These are phyloP conservation scores for Helostoma temminkii DNA, from an alignment of 2,797 vertebrate species.

Conservation along the genomic window DNA sequence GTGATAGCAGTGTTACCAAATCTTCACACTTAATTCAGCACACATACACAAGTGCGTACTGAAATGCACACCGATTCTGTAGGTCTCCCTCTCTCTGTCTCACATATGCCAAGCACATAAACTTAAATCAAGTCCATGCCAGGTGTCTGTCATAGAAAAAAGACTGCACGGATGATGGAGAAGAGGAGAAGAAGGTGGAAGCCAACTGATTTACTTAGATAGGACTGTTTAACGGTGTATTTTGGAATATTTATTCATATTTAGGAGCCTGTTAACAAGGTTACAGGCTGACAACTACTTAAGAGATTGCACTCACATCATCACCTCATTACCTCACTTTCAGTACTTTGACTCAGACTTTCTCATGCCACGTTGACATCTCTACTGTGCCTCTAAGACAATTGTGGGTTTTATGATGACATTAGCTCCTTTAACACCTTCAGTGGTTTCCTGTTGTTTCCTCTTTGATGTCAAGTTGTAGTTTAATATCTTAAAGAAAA, in stretches of 20 bases:
- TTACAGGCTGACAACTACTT: slow-evolving; percentile 5
- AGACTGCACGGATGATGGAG: slow-evolving; percentile 38
- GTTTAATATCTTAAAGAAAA: not conserved
- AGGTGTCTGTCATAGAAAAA: slow-evolving; percentile 51
- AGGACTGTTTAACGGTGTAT: slow-evolving; percentile 21
- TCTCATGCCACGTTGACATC: not conserved
- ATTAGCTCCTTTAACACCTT: not conserved
- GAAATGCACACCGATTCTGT: not conserved
- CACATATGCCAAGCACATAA: slow-evolving; percentile 7
- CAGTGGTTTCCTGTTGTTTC: slow-evolving; percentile 16
- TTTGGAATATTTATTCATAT: slow-evolving; percentile 37
- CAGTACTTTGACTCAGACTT: not conserved
- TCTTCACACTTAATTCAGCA: slow-evolving; percentile 21
- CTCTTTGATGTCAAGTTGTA: slow-evolving; percentile 1
- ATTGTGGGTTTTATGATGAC: slow-evolving; percentile 17
- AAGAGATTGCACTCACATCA: not conserved
- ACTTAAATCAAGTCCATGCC: slow-evolving; percentile 23
- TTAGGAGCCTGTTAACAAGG: slow-evolving; percentile 9
- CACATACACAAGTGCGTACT: slow-evolving; percentile 1
- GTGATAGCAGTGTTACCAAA: slow-evolving; percentile 46
- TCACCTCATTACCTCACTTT: not conserved
- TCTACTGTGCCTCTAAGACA: not conserved
- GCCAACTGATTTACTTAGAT: slow-evolving; percentile 40
- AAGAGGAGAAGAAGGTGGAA: slow-evolving; percentile 22
- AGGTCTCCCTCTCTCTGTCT: not conserved